Percentiles rank a stretch among this genome's conserved stretches.
Evolutionary conservation across 53 echinoderm and acorn worm genomes (phyloP).

Genomic region (Paelopatides confundens): DNA sequence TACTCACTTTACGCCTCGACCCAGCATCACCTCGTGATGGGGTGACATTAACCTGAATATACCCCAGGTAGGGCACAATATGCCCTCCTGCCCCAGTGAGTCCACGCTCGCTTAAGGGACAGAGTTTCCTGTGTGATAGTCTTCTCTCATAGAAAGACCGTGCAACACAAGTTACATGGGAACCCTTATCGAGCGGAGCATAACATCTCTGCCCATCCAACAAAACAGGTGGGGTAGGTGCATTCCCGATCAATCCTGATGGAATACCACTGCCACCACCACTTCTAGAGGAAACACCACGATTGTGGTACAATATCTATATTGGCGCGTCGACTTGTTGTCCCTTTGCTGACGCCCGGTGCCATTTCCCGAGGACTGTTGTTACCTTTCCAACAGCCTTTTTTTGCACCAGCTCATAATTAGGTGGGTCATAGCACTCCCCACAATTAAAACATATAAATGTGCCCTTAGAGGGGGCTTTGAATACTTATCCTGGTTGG

Average conservation of each 20-base stretch:
- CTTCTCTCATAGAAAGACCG: conserved; percentile 24
- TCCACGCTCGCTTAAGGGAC: conserved; percentile 44
- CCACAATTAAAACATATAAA: conserved; percentile 66
- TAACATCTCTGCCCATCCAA: conserved; percentile 33
- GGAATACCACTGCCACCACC: conserved; percentile 15
- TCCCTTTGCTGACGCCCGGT: conserved; percentile 52
- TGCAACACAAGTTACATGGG: conserved; percentile 65
- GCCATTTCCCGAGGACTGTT: conserved; percentile 52
- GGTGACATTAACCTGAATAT: conserved; percentile 15
- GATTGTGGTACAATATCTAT: background rate
- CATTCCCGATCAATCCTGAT: conserved; percentile 18
- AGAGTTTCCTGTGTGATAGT: conserved; percentile 37
- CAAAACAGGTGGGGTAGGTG: conserved; percentile 16
- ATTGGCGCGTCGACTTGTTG: conserved; percentile 39
- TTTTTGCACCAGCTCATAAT: conserved; percentile 46
- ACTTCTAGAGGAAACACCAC: background rate
- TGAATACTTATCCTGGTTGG: too few relatives aligned
- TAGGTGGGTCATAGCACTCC: conserved; percentile 27
- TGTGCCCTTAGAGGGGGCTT: background rate
- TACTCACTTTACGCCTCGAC: background rate
- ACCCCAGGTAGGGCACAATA: conserved; percentile 64
- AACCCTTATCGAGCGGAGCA: conserved; percentile 66
- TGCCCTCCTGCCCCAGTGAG: conserved; percentile 60
- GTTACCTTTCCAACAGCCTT: conserved; percentile 26
- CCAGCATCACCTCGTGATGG: conserved; percentile 43